Conservation (phyloP, 2,888 invertebrate species). For the Escarpia spicata region DNA sequence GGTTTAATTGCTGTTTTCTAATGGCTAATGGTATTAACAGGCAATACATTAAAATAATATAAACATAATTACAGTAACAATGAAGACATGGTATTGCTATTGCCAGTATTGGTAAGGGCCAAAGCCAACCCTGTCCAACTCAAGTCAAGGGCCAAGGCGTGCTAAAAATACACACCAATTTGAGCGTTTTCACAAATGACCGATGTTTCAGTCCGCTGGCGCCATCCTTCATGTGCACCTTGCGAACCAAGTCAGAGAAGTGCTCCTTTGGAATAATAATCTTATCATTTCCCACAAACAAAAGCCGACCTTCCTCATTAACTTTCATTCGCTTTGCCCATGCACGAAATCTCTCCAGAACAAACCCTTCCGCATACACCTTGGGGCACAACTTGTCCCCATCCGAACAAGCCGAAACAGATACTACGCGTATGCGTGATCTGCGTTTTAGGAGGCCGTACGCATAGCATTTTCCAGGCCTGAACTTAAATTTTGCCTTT, state of each 20-base stretch:
- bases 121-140: too few species aligned
- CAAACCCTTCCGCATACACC: conserved; percentile 11
- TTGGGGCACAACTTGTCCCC: not conserved
- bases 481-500: not conserved
- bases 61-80: too few species aligned
- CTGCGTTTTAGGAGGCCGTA: not conserved
- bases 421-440: not conserved
- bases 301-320: not conserved
- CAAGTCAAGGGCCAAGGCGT: not conserved
- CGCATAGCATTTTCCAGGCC: not conserved
- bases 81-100: too few species aligned
- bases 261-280: conserved; percentile 16
- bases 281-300: not conserved
- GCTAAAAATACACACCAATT: not conserved
- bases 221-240: conserved; percentile 13
- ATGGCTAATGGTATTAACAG: too few species aligned
- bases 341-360: not conserved
- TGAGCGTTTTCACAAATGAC: conserved; percentile 10
- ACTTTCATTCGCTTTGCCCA: conserved; percentile 16
- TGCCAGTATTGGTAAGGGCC: too few species aligned
- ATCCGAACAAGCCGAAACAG: not conserved
- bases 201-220: conserved; percentile 5
- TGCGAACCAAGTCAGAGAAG: not conserved
- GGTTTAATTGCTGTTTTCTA: too few species aligned
- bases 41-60: too few species aligned